phyloP scores from a whole-genome alignment of 2,113 vertebrate species.

The Sinocyclocheilus anophthalmus region DNA sequence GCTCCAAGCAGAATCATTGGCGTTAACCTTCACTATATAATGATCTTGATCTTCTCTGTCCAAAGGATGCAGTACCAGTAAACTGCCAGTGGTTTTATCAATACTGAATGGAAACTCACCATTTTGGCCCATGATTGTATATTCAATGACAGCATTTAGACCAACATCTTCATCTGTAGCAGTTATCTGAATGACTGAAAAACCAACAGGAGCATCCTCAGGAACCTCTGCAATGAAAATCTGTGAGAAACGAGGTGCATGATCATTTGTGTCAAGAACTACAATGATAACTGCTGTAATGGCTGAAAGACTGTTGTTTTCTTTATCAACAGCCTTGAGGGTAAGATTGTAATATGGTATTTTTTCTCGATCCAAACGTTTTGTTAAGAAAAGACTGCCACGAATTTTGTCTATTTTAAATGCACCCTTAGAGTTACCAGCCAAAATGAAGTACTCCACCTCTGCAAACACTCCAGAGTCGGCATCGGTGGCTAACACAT shows the following conservation, averaged over 20 bases:
- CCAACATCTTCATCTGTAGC: constrained; percentile 71
- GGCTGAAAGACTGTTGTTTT: constrained; percentile 61
- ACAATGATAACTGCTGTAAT: constrained; percentile 63
- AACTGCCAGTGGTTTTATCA: constrained; percentile 64
- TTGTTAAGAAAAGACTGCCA: constrained; percentile 68
- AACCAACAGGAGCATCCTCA: constrained; percentile 70
- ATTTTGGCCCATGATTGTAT: constrained; percentile 63
- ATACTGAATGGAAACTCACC: constrained; percentile 68
- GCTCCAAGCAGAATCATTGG: constrained; percentile 78
- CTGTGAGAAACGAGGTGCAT: constrained; percentile 72
- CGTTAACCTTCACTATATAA: constrained; percentile 72
- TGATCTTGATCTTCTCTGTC: constrained; percentile 72
- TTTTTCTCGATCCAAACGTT: constrained; percentile 73
- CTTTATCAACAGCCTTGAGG: constrained; percentile 69
- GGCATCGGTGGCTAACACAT: constrained; percentile 71
- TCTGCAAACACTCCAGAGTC: constrained; percentile 68
- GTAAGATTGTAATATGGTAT: constrained; percentile 66
- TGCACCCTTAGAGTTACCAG: constrained; percentile 59
- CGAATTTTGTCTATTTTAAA: constrained; percentile 71
- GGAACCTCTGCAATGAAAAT: constrained; percentile 68
- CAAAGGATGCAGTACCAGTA: constrained; percentile 63
- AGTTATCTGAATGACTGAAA: constrained; percentile 66
- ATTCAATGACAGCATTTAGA: constrained; percentile 68
- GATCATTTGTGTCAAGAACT: constrained; percentile 78
- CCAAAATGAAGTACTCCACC: constrained; percentile 71